These are phyloP conservation scores for Rafetus swinhoei DNA, from an alignment of 2,113 vertebrate genomes.

Conservation along the genomic window DNA sequence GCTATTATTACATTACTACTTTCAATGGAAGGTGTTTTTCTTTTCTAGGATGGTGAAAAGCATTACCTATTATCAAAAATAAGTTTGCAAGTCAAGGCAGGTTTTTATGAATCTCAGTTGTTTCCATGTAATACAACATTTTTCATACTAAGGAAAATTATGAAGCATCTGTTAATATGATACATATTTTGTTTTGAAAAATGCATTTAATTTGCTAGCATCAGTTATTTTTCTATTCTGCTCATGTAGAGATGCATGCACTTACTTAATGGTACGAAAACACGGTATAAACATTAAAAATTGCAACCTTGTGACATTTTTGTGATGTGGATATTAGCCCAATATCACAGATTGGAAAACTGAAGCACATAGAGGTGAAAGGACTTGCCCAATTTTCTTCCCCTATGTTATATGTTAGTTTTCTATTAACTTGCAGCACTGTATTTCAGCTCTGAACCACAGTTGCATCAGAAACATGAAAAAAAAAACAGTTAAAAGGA, in stretches of 20 bases:
- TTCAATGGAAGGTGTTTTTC: neutral
- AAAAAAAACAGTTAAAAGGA: neutral
- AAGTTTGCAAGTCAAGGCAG: neutral
- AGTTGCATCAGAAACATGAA: neutral
- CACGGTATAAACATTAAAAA: neutral
- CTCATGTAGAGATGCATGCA: neutral
- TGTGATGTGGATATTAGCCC: neutral
- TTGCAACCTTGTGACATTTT: neutral
- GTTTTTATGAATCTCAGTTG: neutral
- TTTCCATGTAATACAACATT: neutral
- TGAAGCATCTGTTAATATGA: neutral
- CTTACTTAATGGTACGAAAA: neutral
- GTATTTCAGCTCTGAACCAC: neutral
- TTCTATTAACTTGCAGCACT: neutral
- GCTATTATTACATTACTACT: neutral
- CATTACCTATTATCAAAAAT: neutral
- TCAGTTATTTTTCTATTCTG: neutral
- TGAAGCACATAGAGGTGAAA: neutral
- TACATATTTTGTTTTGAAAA: neutral
- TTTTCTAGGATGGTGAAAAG: neutral
- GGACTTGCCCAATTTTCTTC: constrained; percentile 21
- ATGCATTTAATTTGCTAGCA: neutral
- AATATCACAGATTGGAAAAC: neutral
- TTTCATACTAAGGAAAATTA: neutral
- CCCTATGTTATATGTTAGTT: neutral